Evolutionary conservation across 2,888 invertebrate species (phyloP).

Genomic region (Nymphalis urticae): DNA sequence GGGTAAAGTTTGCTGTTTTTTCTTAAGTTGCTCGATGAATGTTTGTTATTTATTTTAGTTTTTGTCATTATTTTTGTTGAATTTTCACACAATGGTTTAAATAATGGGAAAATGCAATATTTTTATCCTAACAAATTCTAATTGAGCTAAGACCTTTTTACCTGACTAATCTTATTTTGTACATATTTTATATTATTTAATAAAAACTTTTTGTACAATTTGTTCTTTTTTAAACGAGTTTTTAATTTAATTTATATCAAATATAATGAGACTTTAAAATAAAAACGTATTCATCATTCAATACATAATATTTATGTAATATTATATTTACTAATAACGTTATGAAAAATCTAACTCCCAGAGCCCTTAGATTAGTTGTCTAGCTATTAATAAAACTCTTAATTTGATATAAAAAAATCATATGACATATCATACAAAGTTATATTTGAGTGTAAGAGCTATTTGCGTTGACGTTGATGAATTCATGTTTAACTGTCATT

Average conservation of each 20-base stretch:
- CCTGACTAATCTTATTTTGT: constrained; percentile 39
- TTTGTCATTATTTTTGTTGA: constrained; percentile 5
- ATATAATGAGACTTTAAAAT: no score
- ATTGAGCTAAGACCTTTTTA: constrained; percentile 31
- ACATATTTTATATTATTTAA: constrained; percentile 39
- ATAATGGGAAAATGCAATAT: constrained; percentile 11
- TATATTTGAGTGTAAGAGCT: no score
- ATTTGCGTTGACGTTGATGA: neutral
- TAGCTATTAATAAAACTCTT: no score
- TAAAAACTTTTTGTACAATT: constrained; percentile 26
- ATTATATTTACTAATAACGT: no score
- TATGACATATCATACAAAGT: no score
- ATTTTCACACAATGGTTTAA: constrained; percentile 1
- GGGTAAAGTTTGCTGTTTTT: constrained; percentile 19
- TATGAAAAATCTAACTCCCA: no score
- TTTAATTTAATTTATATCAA: no score
- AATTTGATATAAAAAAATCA: no score
- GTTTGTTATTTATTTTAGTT: constrained; percentile 27
- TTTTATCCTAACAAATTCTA: constrained; percentile 14
- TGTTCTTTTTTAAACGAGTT: constrained; percentile 12
- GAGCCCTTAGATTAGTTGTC: no score
- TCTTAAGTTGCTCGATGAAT: constrained; percentile 31
- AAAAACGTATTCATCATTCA: no score
- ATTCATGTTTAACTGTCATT: constrained; percentile 4
- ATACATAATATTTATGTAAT: no score